Conservation (phyloP, 2,113 vertebrate species). For the Crotophaga sulcirostris region DNA sequence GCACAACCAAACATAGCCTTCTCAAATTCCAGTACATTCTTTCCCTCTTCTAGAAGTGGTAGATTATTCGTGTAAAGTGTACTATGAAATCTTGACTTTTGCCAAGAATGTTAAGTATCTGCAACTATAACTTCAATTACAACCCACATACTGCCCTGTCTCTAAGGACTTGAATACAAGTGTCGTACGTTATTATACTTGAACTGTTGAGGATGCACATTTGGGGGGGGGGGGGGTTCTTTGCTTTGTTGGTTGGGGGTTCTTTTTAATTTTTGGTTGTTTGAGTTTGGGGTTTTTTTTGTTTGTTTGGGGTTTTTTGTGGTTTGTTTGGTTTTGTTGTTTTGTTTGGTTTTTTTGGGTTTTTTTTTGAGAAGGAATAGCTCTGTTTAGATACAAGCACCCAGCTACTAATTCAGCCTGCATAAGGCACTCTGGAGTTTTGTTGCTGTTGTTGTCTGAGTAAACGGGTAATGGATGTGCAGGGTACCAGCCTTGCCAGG, state of each 20-base stretch:
- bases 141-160: not conserved
- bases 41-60: fast-evolving
- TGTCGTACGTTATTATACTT: fast-evolving
- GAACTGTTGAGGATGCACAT: not conserved
- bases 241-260: no score
- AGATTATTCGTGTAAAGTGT: not conserved
- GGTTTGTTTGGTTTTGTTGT: no score
- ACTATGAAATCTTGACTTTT: not conserved
- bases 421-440: not conserved
- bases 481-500: not conserved
- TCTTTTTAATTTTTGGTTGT: no score
- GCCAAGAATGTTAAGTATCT: not conserved
- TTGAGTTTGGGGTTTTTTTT: not conserved
- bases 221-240: not conserved
- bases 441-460: not conserved
- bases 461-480: not conserved
- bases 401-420: not conserved
- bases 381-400: not conserved
- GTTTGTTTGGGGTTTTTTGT: not conserved
- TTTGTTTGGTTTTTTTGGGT: not conserved
- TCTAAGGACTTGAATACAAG: not conserved
- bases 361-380: not conserved
- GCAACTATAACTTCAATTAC: not conserved
- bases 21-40: not conserved
- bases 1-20: not conserved